A percentile compares a stretch with the other conserved stretches of the same genome.
Conservation (phyloP, 2,888 invertebrate genomes). For the Pecten maximus region DNA sequence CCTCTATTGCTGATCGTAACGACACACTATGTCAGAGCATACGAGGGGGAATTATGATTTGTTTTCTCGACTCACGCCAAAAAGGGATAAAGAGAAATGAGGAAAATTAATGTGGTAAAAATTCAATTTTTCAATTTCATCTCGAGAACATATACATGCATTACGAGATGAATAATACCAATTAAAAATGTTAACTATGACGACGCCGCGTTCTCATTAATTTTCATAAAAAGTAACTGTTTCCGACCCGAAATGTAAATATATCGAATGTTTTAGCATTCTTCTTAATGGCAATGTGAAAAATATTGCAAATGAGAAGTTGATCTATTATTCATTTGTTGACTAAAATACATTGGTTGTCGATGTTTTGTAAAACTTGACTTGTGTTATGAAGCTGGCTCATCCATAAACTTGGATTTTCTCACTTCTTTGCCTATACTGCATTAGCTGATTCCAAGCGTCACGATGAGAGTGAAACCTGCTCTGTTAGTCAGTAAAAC, state of each 20-base stretch:
- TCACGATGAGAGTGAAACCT: background rate
- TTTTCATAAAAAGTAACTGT: background rate
- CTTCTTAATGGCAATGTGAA: background rate
- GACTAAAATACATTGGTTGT: background rate
- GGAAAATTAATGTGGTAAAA: slow-evolving; percentile 32
- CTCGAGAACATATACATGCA: background rate
- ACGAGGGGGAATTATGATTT: slow-evolving; percentile 11
- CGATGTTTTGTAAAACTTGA: background rate
- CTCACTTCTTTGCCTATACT: background rate
- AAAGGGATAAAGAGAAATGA: slow-evolving; percentile 30
- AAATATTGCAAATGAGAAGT: background rate
- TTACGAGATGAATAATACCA: slow-evolving; percentile 20
- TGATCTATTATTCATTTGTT: background rate
- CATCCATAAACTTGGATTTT: background rate
- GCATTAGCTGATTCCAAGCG: background rate
- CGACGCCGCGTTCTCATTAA: background rate
- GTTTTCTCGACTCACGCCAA: slow-evolving; percentile 29
- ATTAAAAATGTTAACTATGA: slow-evolving; percentile 20
- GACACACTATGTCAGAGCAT: slow-evolving; percentile 14
- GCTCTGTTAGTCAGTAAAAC: background rate
- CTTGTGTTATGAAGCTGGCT: background rate
- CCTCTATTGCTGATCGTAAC: slow-evolving; percentile 33
- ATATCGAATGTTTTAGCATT: background rate
- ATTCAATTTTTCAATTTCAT: slow-evolving; percentile 32
- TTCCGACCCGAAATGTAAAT: background rate